These are phyloP conservation scores for Meda fulgida DNA, from an alignment of 2,797 vertebrate genomes.

Conservation along the genomic window DNA sequence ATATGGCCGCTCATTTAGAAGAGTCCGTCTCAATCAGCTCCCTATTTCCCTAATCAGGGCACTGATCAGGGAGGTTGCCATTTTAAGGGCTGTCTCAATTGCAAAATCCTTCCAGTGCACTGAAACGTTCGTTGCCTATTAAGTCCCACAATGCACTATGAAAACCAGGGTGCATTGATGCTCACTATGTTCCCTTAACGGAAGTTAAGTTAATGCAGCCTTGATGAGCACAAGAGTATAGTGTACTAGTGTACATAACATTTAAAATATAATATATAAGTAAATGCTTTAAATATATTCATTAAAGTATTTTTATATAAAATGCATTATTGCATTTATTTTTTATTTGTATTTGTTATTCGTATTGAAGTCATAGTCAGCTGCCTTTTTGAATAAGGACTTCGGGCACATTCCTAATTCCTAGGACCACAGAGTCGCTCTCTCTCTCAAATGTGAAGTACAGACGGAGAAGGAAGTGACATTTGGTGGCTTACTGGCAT, in stretches of 20 bases:
- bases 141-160: too few species aligned
- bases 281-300: not conserved
- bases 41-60: too few species aligned
- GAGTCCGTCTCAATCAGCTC: too few species aligned
- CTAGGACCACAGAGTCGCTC: not conserved
- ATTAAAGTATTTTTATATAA: not conserved
- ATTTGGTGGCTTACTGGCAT: conserved; percentile 80
- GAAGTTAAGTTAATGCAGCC: too few species aligned
- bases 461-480: conserved; percentile 74
- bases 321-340: not conserved
- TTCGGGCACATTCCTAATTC: conserved; percentile 37
- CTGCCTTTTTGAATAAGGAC: not conserved
- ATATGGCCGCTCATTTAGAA: too few species aligned
- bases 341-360: not conserved
- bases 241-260: not conserved
- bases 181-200: too few species aligned
- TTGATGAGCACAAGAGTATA: too few species aligned
- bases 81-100: too few species aligned
- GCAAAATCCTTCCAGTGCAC: too few species aligned
- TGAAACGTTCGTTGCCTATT: too few species aligned
- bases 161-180: too few species aligned
- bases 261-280: not conserved
- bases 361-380: not conserved
- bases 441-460: conserved; percentile 56
- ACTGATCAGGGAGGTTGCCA: too few species aligned